phyloP scores from a whole-genome alignment of 2,797 vertebrate genomes.

The Pseudomugil gertrudae region DNA sequence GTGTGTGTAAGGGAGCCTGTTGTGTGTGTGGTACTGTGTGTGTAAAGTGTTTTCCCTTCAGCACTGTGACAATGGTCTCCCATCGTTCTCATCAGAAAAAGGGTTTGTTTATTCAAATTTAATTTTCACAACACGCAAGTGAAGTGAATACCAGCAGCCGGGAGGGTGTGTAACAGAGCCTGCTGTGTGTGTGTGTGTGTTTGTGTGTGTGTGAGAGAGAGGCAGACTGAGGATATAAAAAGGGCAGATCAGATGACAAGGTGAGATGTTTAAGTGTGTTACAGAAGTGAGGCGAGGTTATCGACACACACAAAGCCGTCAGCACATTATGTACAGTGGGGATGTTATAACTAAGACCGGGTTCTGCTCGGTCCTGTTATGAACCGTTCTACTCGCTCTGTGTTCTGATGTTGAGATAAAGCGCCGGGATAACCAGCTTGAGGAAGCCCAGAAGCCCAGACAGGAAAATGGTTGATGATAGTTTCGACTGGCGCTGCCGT shows the following conservation, averaged over 20 bases:
- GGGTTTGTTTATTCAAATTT: neutral
- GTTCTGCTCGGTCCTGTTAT: conserved; percentile 44
- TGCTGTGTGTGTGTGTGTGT: neutral
- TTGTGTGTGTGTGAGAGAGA: neutral
- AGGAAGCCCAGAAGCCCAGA: conserved; percentile 17
- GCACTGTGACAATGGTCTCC: conserved; percentile 9
- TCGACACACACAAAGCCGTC: conserved; percentile 4
- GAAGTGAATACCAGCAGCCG: neutral
- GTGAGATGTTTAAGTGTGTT: conserved; percentile 38
- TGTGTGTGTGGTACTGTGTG: no score
- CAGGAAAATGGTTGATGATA: conserved; percentile 18
- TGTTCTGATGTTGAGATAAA: conserved; percentile 33
- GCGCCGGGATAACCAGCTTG: conserved; percentile 10
- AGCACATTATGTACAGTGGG: conserved; percentile 35
- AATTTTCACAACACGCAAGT: neutral
- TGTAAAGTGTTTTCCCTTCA: conserved; percentile 21
- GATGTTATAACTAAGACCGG: conserved; percentile 49
- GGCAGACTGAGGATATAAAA: conserved; percentile 5
- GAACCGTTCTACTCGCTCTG: conserved; percentile 32
- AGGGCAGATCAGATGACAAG: conserved; percentile 41
- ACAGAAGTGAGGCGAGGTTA: conserved; percentile 16
- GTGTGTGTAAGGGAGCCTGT: no score
- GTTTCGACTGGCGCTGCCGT: conserved; percentile 1
- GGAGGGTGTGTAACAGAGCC: neutral
- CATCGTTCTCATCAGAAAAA: neutral